Conservation (phyloP, 1,140 invertebrate species). For the Harpegnathos saltator region DNA sequence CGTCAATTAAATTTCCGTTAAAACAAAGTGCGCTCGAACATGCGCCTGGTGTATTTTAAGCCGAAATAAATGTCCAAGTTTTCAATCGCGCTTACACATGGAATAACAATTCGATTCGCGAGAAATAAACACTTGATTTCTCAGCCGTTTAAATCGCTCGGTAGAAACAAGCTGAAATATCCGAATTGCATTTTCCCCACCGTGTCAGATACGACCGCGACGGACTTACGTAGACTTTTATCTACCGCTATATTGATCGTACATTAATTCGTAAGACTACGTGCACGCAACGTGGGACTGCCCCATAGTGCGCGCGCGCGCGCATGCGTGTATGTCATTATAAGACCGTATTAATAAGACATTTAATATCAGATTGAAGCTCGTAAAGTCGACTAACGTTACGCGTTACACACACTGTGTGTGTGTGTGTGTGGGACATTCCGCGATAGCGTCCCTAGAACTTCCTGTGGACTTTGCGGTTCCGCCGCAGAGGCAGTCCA, state of each 20-base stretch:
- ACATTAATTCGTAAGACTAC: slow-evolving; percentile 60
- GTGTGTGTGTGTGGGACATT: slow-evolving; percentile 20
- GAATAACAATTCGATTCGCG: not conserved
- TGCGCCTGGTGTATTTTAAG: not conserved
- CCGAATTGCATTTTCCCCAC: not conserved
- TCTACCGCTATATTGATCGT: slow-evolving; percentile 42
- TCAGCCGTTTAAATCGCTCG: not conserved
- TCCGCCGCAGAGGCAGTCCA: not conserved
- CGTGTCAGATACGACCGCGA: not conserved
- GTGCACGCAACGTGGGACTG: not conserved
- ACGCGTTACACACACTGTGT: no score
- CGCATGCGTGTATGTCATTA: not conserved
- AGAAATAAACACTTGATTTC: slow-evolving; percentile 17
- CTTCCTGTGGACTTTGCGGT: slow-evolving; percentile 23
- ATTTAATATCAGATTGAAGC: slow-evolving; percentile 54
- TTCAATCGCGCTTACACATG: not conserved
- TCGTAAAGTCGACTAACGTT: slow-evolving; percentile 42
- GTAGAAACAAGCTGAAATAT: not conserved
- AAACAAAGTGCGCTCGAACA: not conserved
- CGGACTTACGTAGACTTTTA: no score
- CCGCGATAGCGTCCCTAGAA: not conserved
- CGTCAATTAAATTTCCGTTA: slow-evolving; percentile 15
- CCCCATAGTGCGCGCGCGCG: not conserved
- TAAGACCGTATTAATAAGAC: slow-evolving; percentile 42
- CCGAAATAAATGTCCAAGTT: not conserved